Evolutionary conservation across 2,113 vertebrate species (phyloP), one percentile per base, ranked within the genome.

Genomic region (Triplophysa siluroides): DNA sequence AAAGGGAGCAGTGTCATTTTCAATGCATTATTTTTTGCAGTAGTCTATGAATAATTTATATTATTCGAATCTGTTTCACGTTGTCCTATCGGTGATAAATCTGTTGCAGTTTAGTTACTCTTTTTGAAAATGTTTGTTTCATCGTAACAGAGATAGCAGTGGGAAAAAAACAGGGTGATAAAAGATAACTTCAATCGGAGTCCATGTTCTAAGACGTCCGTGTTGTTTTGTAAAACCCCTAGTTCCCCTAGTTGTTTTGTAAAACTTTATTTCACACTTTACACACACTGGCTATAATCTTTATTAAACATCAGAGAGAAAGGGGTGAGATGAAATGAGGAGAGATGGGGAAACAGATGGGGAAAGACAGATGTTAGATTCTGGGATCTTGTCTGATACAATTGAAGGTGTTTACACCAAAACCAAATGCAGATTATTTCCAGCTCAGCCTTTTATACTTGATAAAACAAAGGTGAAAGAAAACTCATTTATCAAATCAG

Each of bases 51-150:
- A 38, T 38, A 38, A 38, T 1, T 38, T 38, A 8, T 76, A 66
- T 71, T 66, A 66, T 80, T 76, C 23, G 58, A 65, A 74, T 65
- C 78, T 80, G 65, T 4, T 71, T 60, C 68, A 19, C 23, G 66
- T 76, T 66, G 64, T 18, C 62, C 54, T 50, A 77, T 52, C 77
- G 45, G 63, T 8, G 26, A 72, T 79, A 64, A 70, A 83, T 76
- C 24, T 76, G 38, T 24, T 50, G n/a, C 3, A 19, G 66, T 72
- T 52, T 23, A 9, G 1, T 38, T 8, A 7, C 5, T 38, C 6
- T 38, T 38, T 29, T 38, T 38, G 33, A 7, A 38, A 38, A 38
- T 5, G 24, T 71, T 29, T 71, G 24, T 71, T 58, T 12, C 10
- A 12, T 43, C 38, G 7, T 38, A 56, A 13, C 54, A 4, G 54